These are phyloP conservation scores for Scolopax mira DNA, from an alignment of 2,113 vertebrate genomes.

Conservation along the genomic window DNA sequence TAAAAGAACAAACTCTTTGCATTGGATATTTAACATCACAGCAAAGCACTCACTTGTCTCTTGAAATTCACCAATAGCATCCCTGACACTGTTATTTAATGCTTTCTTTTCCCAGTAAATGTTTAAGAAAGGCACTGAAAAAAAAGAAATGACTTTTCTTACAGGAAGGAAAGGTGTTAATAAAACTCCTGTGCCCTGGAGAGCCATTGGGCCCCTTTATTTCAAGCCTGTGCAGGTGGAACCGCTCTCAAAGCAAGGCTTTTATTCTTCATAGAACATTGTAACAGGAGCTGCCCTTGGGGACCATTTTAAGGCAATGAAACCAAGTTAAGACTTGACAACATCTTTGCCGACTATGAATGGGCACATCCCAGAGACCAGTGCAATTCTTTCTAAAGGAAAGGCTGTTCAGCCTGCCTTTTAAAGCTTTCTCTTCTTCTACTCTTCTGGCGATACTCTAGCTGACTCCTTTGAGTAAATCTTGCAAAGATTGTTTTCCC, in stretches of 20 bases:
- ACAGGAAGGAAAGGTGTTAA: not conserved
- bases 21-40: not conserved
- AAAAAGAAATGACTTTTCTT: not conserved
- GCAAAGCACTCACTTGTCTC: not conserved
- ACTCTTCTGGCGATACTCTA: not conserved
- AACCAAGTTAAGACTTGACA: not conserved
- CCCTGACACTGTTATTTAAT: not conserved
- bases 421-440: not conserved
- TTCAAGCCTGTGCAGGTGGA: not conserved
- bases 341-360: not conserved
- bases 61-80: not conserved
- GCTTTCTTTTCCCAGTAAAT: not conserved
- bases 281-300: not conserved
- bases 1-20: not conserved
- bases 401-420: not conserved
- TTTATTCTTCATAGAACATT: slow-evolving; percentile 4
- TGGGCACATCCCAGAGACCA: not conserved
- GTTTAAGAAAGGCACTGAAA: not conserved
- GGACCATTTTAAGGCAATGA: not conserved
- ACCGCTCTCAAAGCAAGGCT: not conserved
- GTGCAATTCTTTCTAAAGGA: not conserved
- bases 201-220: not conserved
- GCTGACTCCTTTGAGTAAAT: not conserved
- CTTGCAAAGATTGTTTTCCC: not conserved
- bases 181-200: not conserved